Base-by-base conservation (phyloP, 2,113 vertebrate genomes). In the Tympanuchus pallidicinctus region DNA sequence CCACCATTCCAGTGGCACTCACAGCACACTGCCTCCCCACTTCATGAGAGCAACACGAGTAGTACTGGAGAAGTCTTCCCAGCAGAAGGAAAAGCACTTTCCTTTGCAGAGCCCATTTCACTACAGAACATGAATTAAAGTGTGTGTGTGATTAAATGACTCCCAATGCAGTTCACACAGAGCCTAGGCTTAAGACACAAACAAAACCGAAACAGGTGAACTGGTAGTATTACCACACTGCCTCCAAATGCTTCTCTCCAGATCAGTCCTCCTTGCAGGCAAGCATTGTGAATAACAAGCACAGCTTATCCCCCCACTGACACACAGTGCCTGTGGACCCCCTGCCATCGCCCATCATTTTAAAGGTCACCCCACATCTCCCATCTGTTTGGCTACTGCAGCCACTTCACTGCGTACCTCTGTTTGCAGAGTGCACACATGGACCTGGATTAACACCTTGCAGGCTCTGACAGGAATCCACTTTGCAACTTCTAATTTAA, bases 31-130 rank as follows among this genome's bases (percentile, higher is more conserved):
- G 27, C 11, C 32, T 27, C 13, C 71, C 38, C 15, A n/a, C 52
- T 0, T 24, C 66, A 48, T 1, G 1, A 17, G 7, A 32, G 21
- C 1, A 43, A 9, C 40, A 43, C 34, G 5, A 0, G 21, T 34
- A 75, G 57, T 1, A 6, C 15, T 12, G 34, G 66, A 24, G 7
- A 74, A 34, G 14, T 8, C 63, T 3, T 13, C 10, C 20, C 67
- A 76, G 18, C 1, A 8, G 32, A 43, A 83, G 20, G 16, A 86
- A 47, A 86, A 69, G 11, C 17, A 5, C 32, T 42, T 34, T 61
- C 11, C 32, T 47, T 24, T 3, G 0, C 19, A 82, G 20, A 16
- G 14, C n/a, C 6, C 22, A 7, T 48, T 66, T 36, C 42, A 72
- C 19, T 52, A 27, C 18, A 70, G 83, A 59, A 40, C 1, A 12